phyloP scores from a whole-genome alignment of 2,888 invertebrate species.

The Rhabditoides inermis region DNA sequence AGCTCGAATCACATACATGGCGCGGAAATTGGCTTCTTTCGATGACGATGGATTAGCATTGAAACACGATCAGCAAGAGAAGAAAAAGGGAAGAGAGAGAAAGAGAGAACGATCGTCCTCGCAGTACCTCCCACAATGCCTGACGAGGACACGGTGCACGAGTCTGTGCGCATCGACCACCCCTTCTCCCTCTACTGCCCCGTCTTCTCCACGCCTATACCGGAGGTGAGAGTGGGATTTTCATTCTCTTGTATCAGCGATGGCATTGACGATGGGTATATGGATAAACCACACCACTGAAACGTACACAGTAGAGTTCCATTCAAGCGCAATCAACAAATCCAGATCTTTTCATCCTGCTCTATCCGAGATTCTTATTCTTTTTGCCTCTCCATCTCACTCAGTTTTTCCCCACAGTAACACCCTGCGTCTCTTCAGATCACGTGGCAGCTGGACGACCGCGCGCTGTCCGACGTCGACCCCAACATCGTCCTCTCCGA shows the following conservation, averaged over 20 bases:
- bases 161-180: conserved; percentile 28
- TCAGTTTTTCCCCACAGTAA: no score
- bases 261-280: no score
- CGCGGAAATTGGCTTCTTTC: no score
- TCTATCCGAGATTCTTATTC: no score
- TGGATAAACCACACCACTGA: background rate
- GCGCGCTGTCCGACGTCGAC: conserved; percentile 29
- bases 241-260: background rate
- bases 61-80: background rate
- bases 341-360: no score
- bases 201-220: conserved; percentile 45
- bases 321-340: conserved; percentile 1
- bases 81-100: background rate
- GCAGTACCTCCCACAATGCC: conserved; percentile 43
- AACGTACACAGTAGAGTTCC: background rate
- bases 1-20: no score
- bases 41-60: no score
- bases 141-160: conserved; percentile 32
- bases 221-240: conserved; percentile 21
- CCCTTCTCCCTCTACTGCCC: conserved; percentile 49
- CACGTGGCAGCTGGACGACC: conserved; percentile 41
- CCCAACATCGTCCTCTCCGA: conserved; percentile 36
- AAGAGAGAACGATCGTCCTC: conserved; percentile 1
- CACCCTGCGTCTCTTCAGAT: conserved; percentile 35
- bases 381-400: background rate